Conservation (phyloP, 2,888 invertebrate genomes). For the Chalcis sispes region DNA sequence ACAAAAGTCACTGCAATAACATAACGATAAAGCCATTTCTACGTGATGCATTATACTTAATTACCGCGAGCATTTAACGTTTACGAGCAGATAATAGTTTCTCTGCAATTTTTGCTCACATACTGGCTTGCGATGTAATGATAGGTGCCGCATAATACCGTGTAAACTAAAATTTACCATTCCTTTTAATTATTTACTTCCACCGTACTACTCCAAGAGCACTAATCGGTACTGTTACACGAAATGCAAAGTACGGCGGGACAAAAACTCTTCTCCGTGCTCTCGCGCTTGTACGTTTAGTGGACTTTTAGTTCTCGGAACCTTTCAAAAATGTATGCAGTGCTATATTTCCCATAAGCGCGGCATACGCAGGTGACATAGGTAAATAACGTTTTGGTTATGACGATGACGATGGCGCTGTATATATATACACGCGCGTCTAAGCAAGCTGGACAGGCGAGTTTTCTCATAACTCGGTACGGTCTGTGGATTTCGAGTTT, state of each 20-base stretch:
- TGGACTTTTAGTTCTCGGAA: conserved; percentile 47
- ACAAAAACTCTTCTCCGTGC: too few species aligned
- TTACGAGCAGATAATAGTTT: conserved; percentile 41
- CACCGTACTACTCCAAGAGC: too few species aligned
- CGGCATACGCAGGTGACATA: conserved; percentile 37
- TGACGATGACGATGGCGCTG: not conserved
- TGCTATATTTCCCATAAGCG: conserved; percentile 36
- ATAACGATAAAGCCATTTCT: too few species aligned
- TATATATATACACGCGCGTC: not conserved
- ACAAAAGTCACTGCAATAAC: too few species aligned
- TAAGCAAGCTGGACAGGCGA: conserved; percentile 4
- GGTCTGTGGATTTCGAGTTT: not conserved
- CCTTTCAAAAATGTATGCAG: conserved; percentile 55
- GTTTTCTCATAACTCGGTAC: conserved; percentile 21
- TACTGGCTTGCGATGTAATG: conserved; percentile 8
- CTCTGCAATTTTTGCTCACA: not conserved
- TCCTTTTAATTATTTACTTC: too few species aligned
- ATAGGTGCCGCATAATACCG: conserved; percentile 22
- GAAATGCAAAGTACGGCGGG: too few species aligned
- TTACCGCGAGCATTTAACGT: conserved; percentile 6
- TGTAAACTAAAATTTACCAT: conserved; percentile 44
- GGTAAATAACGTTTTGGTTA: conserved; percentile 47
- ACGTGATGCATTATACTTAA: too few species aligned
- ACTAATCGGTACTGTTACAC: too few species aligned
- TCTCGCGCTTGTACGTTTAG: conserved; percentile 2